Base-by-base conservation (phyloP, 2,888 invertebrate species). In the Megaustenia siamemsis region DNA sequence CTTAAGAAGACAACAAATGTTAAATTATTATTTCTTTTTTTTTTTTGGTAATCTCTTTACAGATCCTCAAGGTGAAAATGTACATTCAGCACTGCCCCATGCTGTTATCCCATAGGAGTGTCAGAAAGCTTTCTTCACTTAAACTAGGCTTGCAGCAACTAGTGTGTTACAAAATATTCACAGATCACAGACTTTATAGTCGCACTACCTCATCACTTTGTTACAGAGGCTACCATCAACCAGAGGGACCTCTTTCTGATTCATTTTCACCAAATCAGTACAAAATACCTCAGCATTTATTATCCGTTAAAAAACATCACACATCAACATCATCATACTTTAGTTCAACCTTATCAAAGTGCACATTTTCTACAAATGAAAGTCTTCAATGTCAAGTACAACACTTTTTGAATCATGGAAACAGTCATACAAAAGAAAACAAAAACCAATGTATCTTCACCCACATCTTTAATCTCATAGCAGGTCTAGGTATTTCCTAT, bases 401-500 rank as follows among this genome's bases (percentile, higher is more conserved):
- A 28, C 1, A 1, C 15, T 3, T 21, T 3, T 15, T 28, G 12
- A 45, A 18, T 73, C 8, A 45, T 73, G 28, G n/a, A 43, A 15
- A 12, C 28, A 28, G 15, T 12, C 45, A 73, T 45, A 45, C 45
- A 43, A 73, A 45, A 5, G 45, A 45, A 0, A 45, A 15, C 18
- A 45, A 10, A 18, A 28, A 28, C 45, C 28, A n/a, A 73, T 45
- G n/a, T 45, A 15, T 73, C 8, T 3, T 73, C 43, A 45, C 38
- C 1, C 38, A 45, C 45, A n/a, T 73, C 10, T 28, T 45, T 28
- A 43, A 15, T 10, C n/a, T 73, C 1, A n/a, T 73, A 28, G 32
- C 71, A 15, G 28, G 71, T 15, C 43, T 73, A 28, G 71, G 71
- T 21, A 0, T 73, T 73, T 28, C 71, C n/a, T 73, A 73, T 28